Evolutionary conservation across 2,888 invertebrate species (phyloP).

Genomic region (Harmothoe impar): DNA sequence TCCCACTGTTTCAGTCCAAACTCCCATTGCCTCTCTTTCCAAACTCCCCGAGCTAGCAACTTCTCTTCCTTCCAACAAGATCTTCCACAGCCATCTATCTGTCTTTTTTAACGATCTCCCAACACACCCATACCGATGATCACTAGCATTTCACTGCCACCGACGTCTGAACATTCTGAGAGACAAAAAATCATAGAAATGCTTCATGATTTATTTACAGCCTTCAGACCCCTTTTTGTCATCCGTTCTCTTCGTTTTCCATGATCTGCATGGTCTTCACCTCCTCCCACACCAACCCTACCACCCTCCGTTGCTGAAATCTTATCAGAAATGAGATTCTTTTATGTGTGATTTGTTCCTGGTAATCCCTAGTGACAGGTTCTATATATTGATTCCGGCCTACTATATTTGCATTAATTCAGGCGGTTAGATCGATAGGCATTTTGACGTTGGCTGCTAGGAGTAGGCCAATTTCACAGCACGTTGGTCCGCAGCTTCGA

Average conservation of each 20-base stretch:
- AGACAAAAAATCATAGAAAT: not conserved
- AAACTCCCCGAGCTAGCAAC: not conserved
- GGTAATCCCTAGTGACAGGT: constrained; percentile 46
- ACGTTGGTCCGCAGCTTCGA: not conserved
- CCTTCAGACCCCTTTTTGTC: not conserved
- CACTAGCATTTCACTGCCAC: not conserved
- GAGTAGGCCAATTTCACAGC: constrained; percentile 51
- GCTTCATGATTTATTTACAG: constrained; percentile 32
- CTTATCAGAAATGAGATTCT: constrained; percentile 35
- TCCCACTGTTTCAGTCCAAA: not conserved
- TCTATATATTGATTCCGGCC: constrained; percentile 42
- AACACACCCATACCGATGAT: not conserved
- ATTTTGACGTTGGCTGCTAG: constrained; percentile 3
- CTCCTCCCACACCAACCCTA: not conserved
- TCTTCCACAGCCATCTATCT: not conserved
- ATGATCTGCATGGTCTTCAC: not conserved
- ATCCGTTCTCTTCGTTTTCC: not conserved
- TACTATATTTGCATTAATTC: constrained; percentile 42
- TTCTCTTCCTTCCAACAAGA: not conserved
- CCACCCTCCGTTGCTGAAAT: constrained; percentile 3
- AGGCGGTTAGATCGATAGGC: constrained; percentile 37
- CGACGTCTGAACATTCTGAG: not conserved
- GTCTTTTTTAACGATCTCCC: not conserved
- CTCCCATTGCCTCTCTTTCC: constrained; percentile 6
- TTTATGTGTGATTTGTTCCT: not conserved